These are phyloP conservation scores for Pandemis heparana DNA, from an alignment of 2,888 invertebrate species.

Conservation along the genomic window DNA sequence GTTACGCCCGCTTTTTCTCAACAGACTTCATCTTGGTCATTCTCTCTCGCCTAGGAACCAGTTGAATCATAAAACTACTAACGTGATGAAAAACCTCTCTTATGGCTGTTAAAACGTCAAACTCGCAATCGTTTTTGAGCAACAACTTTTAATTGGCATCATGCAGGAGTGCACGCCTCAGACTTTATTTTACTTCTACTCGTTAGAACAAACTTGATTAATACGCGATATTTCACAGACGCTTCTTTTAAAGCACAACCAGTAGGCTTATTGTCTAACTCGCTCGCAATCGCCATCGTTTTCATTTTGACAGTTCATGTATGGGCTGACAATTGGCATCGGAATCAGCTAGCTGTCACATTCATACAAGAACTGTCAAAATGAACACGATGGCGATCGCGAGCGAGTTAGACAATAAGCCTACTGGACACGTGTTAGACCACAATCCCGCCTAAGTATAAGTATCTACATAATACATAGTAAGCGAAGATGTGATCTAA, in stretches of 20 bases:
- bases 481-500: too few species aligned
- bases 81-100: slow-evolving; percentile 12
- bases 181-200: not conserved
- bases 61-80: slow-evolving; percentile 11
- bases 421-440: too few species aligned
- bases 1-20: not conserved
- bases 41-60: slow-evolving; percentile 38
- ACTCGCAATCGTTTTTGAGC: not conserved
- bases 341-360: too few species aligned
- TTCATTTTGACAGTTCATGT: too few species aligned
- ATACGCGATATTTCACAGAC: not conserved
- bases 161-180: not conserved
- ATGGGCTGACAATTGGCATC: too few species aligned
- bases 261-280: too few species aligned
- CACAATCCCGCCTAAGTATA: too few species aligned
- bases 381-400: too few species aligned
- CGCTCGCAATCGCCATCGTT: too few species aligned
- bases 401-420: too few species aligned
- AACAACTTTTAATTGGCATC: slow-evolving; percentile 18
- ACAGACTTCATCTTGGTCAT: not conserved
- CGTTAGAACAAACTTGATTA: not conserved
- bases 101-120: not conserved
- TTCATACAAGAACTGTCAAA: too few species aligned
- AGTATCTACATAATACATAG: too few species aligned
- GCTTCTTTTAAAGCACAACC: not conserved